Base-by-base conservation (phyloP, 1,140 invertebrate genomes). In the Apis dorsata region DNA sequence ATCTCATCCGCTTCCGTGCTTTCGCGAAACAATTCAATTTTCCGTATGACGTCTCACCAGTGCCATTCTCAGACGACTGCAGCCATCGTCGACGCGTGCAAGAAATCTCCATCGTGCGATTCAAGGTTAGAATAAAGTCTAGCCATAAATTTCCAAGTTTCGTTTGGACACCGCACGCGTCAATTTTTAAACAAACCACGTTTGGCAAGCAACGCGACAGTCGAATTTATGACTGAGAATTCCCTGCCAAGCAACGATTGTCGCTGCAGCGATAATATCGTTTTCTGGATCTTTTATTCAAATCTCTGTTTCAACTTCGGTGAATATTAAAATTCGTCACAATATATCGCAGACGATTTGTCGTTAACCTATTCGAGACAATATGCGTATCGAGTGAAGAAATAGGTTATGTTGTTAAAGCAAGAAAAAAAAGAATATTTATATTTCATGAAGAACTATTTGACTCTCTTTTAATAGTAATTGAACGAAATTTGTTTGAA, bases 141-240 rank as follows among this genome's bases (percentile, higher is more conserved):
- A 8, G 2, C 24, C n/a, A 71, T 55, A 78, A 28, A 65, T n/a
- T 17, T 1, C 9, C 44, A n/a, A 49, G 19, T 57, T 7, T 34
- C 53, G 13, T 1, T 17, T 21, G 10, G 51, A 34, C 12, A 44
- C 15, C 44, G 34, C 15, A 24, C 24, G 57, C 51, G 79, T 59
- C 60, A 62, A 81, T 75, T 81, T 66, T 62, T 66, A 57, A 74
- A 66, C 60, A 49, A 75, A 81, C 1, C 69, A 1, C n/a, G 63
- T 24, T 55, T 81, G 79, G 71, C 79, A 81, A 81, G 12, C 11
- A 2, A 15, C 28, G 53, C 62, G 79, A 81, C 79, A 57, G 28
- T 28, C 34, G 34, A 15, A 81, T 81, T 81, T 66, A 81, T 34
- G 51, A 79, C 21, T n/a, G 49, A 10, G 19, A 24, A 21, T 4